Evolutionary conservation across 92 coral and sea anemone genomes (phyloP).

Genomic region (Actinostola sp.): DNA sequence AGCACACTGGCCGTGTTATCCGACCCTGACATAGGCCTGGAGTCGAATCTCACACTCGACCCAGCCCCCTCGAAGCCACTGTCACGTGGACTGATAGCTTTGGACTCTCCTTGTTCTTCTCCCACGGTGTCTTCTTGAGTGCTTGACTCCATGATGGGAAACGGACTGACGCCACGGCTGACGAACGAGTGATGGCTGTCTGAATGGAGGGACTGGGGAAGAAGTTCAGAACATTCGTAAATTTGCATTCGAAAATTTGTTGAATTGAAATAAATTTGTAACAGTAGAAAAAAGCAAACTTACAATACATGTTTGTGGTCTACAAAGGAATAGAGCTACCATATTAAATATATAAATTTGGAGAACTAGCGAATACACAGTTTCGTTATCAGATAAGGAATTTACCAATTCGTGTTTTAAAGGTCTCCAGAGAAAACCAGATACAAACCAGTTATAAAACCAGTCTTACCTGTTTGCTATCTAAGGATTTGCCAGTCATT

Average conservation of each 20-base stretch:
- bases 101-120: conserved; percentile 33
- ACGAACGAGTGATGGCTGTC: conserved; percentile 66
- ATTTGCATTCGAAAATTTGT: no score
- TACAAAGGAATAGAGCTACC: no score
- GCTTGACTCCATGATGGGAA: conserved; percentile 61
- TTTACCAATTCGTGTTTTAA: no score
- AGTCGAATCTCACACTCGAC: conserved; percentile 75
- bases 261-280: no score
- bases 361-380: no score
- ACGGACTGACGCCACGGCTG: conserved; percentile 63
- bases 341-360: no score
- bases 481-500: conserved; percentile 64
- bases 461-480: conserved; percentile 34
- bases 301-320: no score
- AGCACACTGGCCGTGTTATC: conserved; percentile 39
- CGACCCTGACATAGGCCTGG: conserved; percentile 71
- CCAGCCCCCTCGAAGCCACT: conserved; percentile 93
- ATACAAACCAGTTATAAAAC: neutral
- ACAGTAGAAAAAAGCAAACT: neutral
- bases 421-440: neutral
- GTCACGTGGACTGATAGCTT: conserved; percentile 73
- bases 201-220: conserved; percentile 39
- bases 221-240: neutral
- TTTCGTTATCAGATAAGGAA: no score
- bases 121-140: conserved; percentile 51